phyloP scores from a whole-genome alignment of 2,113 vertebrate species.

The Salvelinus sp. region DNA sequence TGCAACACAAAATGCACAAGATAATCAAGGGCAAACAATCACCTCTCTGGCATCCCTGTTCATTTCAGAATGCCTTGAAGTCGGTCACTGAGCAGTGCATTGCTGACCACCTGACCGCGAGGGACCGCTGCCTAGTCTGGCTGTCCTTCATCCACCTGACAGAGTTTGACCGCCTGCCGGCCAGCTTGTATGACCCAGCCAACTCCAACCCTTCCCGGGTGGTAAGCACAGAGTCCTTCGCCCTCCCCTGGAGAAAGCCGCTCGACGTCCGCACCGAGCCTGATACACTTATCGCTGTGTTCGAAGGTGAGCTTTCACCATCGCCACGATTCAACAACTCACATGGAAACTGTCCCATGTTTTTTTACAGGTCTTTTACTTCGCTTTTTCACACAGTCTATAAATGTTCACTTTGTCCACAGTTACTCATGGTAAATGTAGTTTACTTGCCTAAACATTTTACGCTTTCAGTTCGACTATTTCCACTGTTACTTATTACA shows the following conservation, averaged over 20 bases:
- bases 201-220: conserved; percentile 83
- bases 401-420: neutral
- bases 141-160: conserved; percentile 88
- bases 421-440: neutral
- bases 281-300: conserved; percentile 80
- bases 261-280: conserved; percentile 80
- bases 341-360: too few relatives aligned
- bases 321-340: too few relatives aligned
- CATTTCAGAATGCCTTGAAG: conserved; percentile 81
- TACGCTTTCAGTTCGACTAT: too few relatives aligned
- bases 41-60: neutral
- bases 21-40: too few relatives aligned
- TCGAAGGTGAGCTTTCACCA: conserved; percentile 77
- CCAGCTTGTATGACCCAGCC: conserved; percentile 82
- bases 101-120: conserved; percentile 33
- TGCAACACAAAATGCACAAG: too few relatives aligned
- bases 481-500: too few relatives aligned
- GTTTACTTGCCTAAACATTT: too few relatives aligned
- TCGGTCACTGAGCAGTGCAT: conserved; percentile 55
- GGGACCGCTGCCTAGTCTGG: conserved; percentile 88
- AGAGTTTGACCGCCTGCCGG: conserved; percentile 86
- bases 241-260: conserved; percentile 84
- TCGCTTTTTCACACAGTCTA: too few relatives aligned
- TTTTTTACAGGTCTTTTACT: too few relatives aligned
- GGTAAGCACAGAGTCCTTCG: conserved; percentile 81